Percentiles rank a stretch among this genome's conserved stretches.
phyloP scores from a whole-genome alignment of 2,797 vertebrate genomes.

The Chelidonichthys spinosus region DNA sequence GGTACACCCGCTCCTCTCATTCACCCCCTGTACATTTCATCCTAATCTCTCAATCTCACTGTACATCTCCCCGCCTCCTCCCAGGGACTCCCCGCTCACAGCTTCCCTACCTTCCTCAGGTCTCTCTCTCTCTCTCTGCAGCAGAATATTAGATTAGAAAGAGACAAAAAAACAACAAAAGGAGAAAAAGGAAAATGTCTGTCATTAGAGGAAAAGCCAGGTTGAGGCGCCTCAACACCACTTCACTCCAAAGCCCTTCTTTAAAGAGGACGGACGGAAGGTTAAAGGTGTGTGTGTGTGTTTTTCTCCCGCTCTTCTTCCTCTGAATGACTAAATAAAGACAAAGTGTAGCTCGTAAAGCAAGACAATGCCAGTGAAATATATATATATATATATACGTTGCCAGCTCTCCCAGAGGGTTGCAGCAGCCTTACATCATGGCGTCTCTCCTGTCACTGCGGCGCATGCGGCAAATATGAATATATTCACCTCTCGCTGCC shows the following conservation, averaged over 20 bases:
- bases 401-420: conserved; percentile 26
- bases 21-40: conserved; percentile 60
- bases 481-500: conserved; percentile 21
- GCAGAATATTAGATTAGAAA: conserved; percentile 23
- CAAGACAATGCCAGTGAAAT: background rate
- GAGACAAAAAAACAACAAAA: conserved; percentile 15
- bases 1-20: conserved; percentile 54
- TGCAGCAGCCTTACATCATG: conserved; percentile 71
- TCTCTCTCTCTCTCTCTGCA: conserved; percentile 14
- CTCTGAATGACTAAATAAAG: background rate
- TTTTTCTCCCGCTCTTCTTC: too few species aligned
- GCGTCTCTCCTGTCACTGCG: too few species aligned
- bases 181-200: conserved; percentile 49
- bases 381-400: conserved; percentile 27
- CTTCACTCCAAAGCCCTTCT: conserved; percentile 9
- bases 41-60: conserved; percentile 62
- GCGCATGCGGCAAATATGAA: too few species aligned
- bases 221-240: conserved; percentile 19
- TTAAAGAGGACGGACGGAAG: conserved; percentile 23
- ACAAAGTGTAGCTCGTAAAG: background rate
- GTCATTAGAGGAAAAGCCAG: conserved; percentile 54
- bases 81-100: background rate
- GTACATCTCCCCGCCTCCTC: conserved; percentile 11
- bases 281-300: conserved; percentile 9
- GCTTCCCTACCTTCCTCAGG: conserved; percentile 23